A percentile compares a stretch with the other conserved stretches of the same genome.
Evolutionary conservation across 2,888 invertebrate genomes (phyloP).

Genomic region (Andrena minutula): DNA sequence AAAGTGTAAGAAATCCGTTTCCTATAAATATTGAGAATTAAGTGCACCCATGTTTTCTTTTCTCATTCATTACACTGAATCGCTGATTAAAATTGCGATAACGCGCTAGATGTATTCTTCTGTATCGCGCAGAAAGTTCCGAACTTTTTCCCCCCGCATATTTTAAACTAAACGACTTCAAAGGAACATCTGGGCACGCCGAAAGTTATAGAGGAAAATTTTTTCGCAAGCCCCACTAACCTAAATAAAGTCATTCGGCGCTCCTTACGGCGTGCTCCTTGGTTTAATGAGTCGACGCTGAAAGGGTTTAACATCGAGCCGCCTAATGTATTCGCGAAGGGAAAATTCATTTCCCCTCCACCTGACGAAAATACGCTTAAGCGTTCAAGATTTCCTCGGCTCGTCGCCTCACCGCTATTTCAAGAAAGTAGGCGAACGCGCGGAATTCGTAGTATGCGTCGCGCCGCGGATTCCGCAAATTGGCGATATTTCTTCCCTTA

Average conservation of each 20-base stretch:
- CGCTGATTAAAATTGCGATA: background rate
- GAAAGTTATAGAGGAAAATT: background rate
- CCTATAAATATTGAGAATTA: background rate
- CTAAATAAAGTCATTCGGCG: constrained; percentile 19
- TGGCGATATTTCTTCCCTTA: constrained; percentile 32
- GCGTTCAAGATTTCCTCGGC: constrained; percentile 29
- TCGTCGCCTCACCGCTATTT: constrained; percentile 51
- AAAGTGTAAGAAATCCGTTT: background rate
- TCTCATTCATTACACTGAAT: background rate
- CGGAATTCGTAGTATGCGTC: constrained; percentile 52
- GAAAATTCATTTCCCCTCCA: constrained; percentile 15
- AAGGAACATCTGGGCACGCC: constrained; percentile 10
- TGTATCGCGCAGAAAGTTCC: background rate
- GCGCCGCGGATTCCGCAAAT: constrained; percentile 47
- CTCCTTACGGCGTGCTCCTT: background rate
- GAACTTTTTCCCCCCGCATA: background rate
- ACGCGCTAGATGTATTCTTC: background rate
- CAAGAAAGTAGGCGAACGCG: constrained; percentile 62
- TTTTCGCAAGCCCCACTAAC: constrained; percentile 22
- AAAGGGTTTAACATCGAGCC: background rate
- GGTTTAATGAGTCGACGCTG: constrained; percentile 1
- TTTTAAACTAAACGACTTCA: constrained; percentile 4
- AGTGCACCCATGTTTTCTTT: background rate
- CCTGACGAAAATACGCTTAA: constrained; percentile 13
- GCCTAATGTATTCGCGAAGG: background rate